Base-by-base conservation (phyloP, 2,888 invertebrate genomes). In the Macrosoma leucophasiata region DNA sequence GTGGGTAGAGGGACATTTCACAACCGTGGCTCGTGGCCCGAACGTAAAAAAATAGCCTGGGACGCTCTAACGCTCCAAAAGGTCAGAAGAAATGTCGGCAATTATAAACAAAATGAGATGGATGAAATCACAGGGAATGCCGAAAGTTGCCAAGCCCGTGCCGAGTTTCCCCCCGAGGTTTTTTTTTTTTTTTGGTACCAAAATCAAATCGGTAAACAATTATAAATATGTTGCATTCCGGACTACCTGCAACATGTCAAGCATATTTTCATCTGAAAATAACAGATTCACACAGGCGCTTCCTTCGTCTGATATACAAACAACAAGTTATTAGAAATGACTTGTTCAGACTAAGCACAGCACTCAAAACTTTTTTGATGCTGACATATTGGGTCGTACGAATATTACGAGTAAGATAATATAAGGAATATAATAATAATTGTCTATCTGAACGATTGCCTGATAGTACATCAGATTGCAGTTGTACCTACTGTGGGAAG, bases 401-500 rank as follows among this genome's bases (percentile, higher is more conserved):
- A n/a, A 26, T n/a, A 1, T 27, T 50, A 2, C 30, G 43, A 19
- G 18, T 41, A 13, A 32, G 17, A n/a, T n/a, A n/a, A n/a, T n/a
- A n/a, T n/a, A n/a, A n/a, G n/a, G 28, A 30, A 24, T 8, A 35
- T 49, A 7, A 15, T 39, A 13, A 22, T 43, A 3, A 2, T 49
- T 7, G 47, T 48, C 0, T 49, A 47, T 20, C 29, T 51, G 13
- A 48, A 46, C 42, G 49, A 48, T 13, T 48, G 36, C 20, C 23
- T 52, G 9, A 8, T 48, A 5, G 45, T 23, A 8, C 18, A 46
- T 19, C 44, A 42, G 20, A 27, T 41, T 17, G 5, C n/a, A n/a
- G n/a, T n/a, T 4, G 2, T 1, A 12, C 4, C 23, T 11, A 0
- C 25, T 44, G n/a, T n/a, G n/a, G n/a, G n/a, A n/a, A n/a, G n/a